Conservation (phyloP, 2,113 vertebrate genomes). For the Epinephelus fuscoguttatus region DNA sequence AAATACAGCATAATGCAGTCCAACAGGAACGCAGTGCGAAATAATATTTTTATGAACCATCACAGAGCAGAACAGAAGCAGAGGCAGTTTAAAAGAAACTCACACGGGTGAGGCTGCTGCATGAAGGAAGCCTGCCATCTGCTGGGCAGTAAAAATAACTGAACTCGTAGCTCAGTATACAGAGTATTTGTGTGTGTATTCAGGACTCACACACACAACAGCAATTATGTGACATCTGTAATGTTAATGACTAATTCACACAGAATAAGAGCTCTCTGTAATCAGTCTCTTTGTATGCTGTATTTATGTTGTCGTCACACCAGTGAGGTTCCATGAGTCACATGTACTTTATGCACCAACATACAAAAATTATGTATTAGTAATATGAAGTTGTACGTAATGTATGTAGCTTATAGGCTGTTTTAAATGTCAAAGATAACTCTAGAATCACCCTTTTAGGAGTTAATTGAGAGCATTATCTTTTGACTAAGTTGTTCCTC, state of each 20-base stretch:
- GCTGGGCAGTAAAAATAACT: background rate
- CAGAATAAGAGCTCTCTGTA: background rate
- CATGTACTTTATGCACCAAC: background rate
- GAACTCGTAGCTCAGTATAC: background rate
- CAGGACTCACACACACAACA: background rate
- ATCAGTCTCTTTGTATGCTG: background rate
- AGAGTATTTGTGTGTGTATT: background rate
- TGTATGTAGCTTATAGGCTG: background rate
- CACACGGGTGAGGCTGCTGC: background rate
- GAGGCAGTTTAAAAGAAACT: background rate
- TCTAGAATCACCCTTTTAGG: background rate
- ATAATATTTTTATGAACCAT: background rate
- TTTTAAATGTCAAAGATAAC: background rate
- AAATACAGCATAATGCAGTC: background rate
- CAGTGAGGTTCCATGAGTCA: background rate
- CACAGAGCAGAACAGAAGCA: background rate
- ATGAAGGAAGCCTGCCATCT: slow-evolving; percentile 33
- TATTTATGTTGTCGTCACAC: background rate
- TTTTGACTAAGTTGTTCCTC: background rate
- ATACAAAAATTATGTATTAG: background rate
- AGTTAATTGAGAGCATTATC: background rate
- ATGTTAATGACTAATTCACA: background rate
- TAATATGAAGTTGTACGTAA: background rate
- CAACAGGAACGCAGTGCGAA: background rate
- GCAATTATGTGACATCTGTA: background rate